Evolutionary conservation across 2,797 vertebrate species (phyloP), one percentile per base, ranked within the genome.

Genomic region (Enteromius viviparus): DNA sequence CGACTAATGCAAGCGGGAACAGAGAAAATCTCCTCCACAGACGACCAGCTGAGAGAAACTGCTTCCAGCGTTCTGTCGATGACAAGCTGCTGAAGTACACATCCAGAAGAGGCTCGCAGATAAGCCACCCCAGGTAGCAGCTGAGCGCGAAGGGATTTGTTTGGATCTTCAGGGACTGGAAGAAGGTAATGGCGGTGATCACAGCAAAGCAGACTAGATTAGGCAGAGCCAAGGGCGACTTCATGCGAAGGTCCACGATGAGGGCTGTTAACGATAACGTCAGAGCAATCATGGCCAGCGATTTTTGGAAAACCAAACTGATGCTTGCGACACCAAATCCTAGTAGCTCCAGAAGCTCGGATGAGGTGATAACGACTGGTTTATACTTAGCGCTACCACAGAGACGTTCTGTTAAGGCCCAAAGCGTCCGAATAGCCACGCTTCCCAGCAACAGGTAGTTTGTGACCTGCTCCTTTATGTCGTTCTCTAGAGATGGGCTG

Each of bases 281-380:
- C 89, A 99, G 90, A 40, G 96, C 93, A 72, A 96, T 94, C 79
- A 99, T 93, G 86, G 96, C 97, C 51, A 95, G 40, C 14, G 96
- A 97, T 83, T 95, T 95, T 77, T 95, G 86, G 32, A 98, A 91
- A 82, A 94, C 92, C 97, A 99, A 96, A 47, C 94, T 92, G 66
- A 96, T 98, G 93, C 98, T 99, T 84, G 98, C 98, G 58, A 99
- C 95, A 68, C 94, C 96, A 88, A 99, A 98, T 23, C 98, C 98
- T 84, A 98, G 92, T n/a, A 99, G 95, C 90, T 99, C 97, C 80
- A 98, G 91, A 78, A 97, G 93, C 89, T 99, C 98, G 7, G 94
- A 86, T 0, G 96, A 95, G 3, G 95, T 97, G 47, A 99, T 91
- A 81, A 99, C 87, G 51, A 93, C 93, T 0, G 97, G 96, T 79